Conservation (phyloP, 1,140 invertebrate species). For the Bombus confusus region DNA sequence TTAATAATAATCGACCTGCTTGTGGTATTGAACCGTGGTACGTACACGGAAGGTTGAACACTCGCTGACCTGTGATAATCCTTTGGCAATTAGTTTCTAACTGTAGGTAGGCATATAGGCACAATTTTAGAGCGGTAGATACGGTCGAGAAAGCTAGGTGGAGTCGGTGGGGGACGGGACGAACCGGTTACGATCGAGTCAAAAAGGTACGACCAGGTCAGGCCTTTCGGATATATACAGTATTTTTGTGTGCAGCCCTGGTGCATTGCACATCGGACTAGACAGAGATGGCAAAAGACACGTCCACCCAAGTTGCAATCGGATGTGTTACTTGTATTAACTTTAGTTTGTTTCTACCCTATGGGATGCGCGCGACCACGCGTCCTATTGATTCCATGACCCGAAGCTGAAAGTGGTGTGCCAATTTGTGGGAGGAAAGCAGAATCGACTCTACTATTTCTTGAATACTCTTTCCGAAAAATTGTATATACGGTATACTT, state of each 20-base stretch:
- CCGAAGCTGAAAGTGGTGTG: constrained; percentile 54
- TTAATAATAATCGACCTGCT: constrained; percentile 67
- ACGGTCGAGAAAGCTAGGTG: constrained; percentile 55
- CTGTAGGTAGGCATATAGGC: constrained; percentile 67
- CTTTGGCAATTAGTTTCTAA: constrained; percentile 78
- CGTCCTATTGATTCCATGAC: constrained; percentile 70
- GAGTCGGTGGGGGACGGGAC: constrained; percentile 49
- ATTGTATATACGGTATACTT: background rate
- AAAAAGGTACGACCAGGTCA: constrained; percentile 65
- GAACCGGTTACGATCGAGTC: constrained; percentile 67
- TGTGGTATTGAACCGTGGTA: constrained; percentile 65
- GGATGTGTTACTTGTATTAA: constrained; percentile 24
- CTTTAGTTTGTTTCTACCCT: constrained; percentile 60
- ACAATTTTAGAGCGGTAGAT: constrained; percentile 61
- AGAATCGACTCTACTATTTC: constrained; percentile 29
- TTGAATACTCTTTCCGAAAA: background rate
- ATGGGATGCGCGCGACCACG: constrained; percentile 68
- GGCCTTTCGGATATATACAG: constrained; percentile 53
- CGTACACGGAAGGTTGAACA: constrained; percentile 75
- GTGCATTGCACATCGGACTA: constrained; percentile 35
- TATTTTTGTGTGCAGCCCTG: constrained; percentile 49
- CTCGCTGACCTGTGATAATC: constrained; percentile 76
- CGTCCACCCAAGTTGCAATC: constrained; percentile 14
- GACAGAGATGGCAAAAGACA: constrained; percentile 24
- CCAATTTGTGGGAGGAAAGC: constrained; percentile 67